These are phyloP conservation scores for Eristalis intricaria DNA, from an alignment of 2,888 invertebrate genomes.

Conservation along the genomic window DNA sequence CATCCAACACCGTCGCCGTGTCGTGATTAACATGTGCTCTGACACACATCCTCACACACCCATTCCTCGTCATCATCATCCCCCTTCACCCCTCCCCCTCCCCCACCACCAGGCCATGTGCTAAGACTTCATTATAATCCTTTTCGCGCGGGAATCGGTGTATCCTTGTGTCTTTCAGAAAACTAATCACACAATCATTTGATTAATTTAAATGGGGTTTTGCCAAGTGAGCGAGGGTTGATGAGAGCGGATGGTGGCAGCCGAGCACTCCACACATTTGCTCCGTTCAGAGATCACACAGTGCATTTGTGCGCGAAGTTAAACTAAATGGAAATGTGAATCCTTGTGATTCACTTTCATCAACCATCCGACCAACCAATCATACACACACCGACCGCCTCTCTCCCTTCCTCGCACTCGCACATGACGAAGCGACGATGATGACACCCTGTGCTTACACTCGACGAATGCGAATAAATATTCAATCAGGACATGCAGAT, in stretches of 20 bases:
- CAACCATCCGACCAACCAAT: neutral
- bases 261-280: neutral
- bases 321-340: conserved; percentile 47
- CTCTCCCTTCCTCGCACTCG: neutral
- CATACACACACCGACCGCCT: neutral
- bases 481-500: conserved; percentile 68
- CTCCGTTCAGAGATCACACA: conserved; percentile 29
- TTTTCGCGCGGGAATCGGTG: conserved; percentile 30
- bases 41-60: neutral
- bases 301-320: conserved; percentile 44
- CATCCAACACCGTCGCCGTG: conserved; percentile 36
- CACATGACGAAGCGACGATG: neutral
- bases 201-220: conserved; percentile 68
- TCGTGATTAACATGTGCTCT: conserved; percentile 50
- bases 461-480: conserved; percentile 58
- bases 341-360: conserved; percentile 42
- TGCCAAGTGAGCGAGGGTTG: conserved; percentile 7
- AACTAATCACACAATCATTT: conserved; percentile 72
- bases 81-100: neutral
- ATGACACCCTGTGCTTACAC: conserved; percentile 12
- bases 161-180: conserved; percentile 24
- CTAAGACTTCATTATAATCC: conserved; percentile 54
- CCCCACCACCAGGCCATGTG: neutral
- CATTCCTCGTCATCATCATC: neutral
- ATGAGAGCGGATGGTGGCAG: neutral